Evolutionary conservation across 2,888 invertebrate genomes (phyloP).

Genomic region (Cephus rjabovi): DNA sequence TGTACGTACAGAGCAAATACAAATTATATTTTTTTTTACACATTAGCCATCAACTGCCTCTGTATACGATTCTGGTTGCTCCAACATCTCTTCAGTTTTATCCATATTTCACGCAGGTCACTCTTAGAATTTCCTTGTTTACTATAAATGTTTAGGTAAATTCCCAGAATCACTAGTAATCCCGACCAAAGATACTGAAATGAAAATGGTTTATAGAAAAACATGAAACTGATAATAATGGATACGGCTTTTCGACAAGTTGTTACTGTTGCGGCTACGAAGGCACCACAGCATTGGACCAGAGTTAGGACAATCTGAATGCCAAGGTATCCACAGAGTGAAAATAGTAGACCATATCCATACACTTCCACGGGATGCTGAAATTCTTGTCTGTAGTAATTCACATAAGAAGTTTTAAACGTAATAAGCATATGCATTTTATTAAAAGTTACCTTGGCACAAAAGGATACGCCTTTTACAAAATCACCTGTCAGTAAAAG

Average conservation of each 20-base stretch:
- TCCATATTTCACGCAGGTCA: constrained; percentile 31
- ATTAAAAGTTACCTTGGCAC: constrained; percentile 73
- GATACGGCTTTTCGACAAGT: constrained; percentile 92
- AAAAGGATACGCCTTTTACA: constrained; percentile 80
- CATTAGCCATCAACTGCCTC: constrained; percentile 45
- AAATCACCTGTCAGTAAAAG: constrained; percentile 81
- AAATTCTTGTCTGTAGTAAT: constrained; percentile 45
- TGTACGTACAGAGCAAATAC: not conserved
- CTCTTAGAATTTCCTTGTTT: constrained; percentile 67
- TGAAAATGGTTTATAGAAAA: constrained; percentile 95
- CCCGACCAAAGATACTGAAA: constrained; percentile 94
- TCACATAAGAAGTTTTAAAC: not conserved
- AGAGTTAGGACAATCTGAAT: constrained; percentile 92
- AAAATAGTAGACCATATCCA: constrained; percentile 87
- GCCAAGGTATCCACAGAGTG: constrained; percentile 91
- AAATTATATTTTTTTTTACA: constrained; percentile 16
- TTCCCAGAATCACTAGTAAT: constrained; percentile 86
- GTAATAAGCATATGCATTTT: not conserved
- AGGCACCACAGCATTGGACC: constrained; percentile 90
- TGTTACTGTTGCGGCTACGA: constrained; percentile 93
- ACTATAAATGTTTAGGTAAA: constrained; percentile 93
- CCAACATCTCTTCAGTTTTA: constrained; percentile 37
- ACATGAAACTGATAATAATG: constrained; percentile 90
- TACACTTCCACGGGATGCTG: constrained; percentile 82
- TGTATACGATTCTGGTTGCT: constrained; percentile 49